Conservation (phyloP, 2,888 invertebrate species). For the Pollenia griseotomentosa region DNA sequence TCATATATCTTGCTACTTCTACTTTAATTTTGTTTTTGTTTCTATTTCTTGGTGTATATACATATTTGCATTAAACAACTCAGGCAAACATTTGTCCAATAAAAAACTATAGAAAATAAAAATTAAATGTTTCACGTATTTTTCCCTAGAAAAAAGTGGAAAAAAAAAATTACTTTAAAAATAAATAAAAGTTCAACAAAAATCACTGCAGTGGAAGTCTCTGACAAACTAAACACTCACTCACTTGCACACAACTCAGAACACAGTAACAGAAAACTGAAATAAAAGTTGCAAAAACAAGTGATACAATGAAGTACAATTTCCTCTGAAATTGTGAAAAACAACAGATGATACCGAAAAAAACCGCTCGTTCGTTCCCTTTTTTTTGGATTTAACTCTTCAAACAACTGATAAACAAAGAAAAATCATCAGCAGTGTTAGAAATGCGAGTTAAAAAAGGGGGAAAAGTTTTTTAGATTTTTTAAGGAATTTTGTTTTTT, state of each 20-base stretch:
- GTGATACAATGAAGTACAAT: constrained; percentile 65
- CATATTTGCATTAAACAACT: constrained; percentile 34
- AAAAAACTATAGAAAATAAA: not conserved
- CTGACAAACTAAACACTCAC: constrained; percentile 45
- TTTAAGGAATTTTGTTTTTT: constrained; percentile 1
- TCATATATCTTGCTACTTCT: not conserved
- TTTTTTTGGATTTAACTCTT: constrained; percentile 11
- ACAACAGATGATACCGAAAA: constrained; percentile 56
- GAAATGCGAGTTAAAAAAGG: constrained; percentile 11
- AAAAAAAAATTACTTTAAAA: constrained; percentile 20
- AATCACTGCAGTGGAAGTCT: constrained; percentile 59
- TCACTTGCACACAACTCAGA: not conserved
- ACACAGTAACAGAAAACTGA: constrained; percentile 16
- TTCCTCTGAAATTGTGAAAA: constrained; percentile 68
- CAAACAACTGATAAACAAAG: constrained; percentile 46
- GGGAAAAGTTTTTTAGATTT: constrained; percentile 27
- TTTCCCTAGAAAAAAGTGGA: constrained; percentile 8
- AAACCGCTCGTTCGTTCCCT: constrained; percentile 34
- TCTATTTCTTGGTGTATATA: not conserved
- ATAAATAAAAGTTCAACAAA: constrained; percentile 51
- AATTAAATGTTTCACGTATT: constrained; percentile 49
- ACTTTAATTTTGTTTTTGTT: constrained; percentile 18
- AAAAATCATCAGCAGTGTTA: constrained; percentile 21
- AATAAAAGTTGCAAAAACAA: constrained; percentile 60
- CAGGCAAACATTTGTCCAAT: constrained; percentile 43